Base-by-base conservation (phyloP, 2,888 invertebrate genomes). In the Pterostichus madidus region DNA sequence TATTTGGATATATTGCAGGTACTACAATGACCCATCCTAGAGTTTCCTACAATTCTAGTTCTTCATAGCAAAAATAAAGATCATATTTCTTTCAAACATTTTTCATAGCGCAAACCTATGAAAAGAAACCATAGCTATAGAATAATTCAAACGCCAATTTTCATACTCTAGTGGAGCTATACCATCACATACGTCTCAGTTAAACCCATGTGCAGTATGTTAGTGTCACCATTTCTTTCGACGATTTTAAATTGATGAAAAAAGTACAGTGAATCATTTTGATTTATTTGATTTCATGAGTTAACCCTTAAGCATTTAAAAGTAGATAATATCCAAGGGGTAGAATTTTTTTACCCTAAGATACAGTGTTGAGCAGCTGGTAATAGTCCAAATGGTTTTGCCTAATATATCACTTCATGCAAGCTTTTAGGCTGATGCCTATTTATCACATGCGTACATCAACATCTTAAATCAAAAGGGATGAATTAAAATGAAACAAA, bases 401-500 rank as follows among this genome's bases (percentile, higher is more conserved):
- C 35, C 64, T 64, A 64, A 61, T 64, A 64, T 32, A 64, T 64
- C 64, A 64, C 64, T 35, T 13, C 11, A 11, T 64, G 64, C 35
- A 31, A 64, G 64, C 64, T 64, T 64, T 64, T 64, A 64, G 64
- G 5, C 13, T 31, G 64, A 61, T 61, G 44, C 31, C 6, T 13
- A 46, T 71, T 71, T 71, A 71, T 71, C 46, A 71, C 71, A 71
- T 71, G 71, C 49, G 46, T 35, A 68, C 3, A 7, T 11, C 24
- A 8, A 1, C 17, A 15, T 71, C 71, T 71, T 71, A 71, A 71
- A 71, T 71, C 71, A 71, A 71, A 71, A 46, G 71, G 71, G 46
- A 71, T 71, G 46, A 71, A 71, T 71, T 71, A 71, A 71, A 71
- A 71, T 71, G 46, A 71, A 71, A 71, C 71, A 71, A 71, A 17